Evolutionary conservation across 2,113 vertebrate species (phyloP).

Genomic region (Rhinogobius similis): DNA sequence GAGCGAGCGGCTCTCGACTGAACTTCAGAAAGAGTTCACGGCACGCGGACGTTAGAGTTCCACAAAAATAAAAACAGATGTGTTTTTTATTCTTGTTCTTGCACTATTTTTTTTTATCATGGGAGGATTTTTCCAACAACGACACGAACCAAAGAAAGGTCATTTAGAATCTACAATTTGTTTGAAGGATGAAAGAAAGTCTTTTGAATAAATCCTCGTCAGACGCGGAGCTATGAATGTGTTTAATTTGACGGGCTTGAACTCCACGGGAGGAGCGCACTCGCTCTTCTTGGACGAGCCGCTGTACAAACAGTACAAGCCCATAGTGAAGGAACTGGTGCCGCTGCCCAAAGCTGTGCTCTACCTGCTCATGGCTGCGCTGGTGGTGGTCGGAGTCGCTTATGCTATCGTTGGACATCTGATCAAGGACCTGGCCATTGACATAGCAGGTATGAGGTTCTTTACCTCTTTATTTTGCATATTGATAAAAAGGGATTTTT

Average conservation of each 20-base stretch:
- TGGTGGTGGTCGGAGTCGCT: constrained; percentile 82
- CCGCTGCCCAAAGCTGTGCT: constrained; percentile 79
- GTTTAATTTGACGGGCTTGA: constrained; percentile 52
- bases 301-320: constrained; percentile 78
- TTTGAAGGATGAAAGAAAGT: background rate
- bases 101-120: background rate
- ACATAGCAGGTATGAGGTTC: constrained; percentile 74
- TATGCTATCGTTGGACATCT: constrained; percentile 86
- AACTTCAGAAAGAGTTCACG: background rate
- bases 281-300: constrained; percentile 61
- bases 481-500: no score
- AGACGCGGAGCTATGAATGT: constrained; percentile 39
- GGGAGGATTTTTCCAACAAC: background rate
- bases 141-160: no score
- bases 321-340: constrained; percentile 71
- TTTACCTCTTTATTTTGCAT: background rate
- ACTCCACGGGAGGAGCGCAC: constrained; percentile 44
- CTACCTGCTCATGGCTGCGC: constrained; percentile 81
- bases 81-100: no score
- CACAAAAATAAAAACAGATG: background rate
- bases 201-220: background rate
- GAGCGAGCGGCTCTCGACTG: background rate
- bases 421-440: constrained; percentile 84
- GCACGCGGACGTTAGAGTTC: background rate
- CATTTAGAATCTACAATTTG: background rate